Conservation (phyloP, 2,888 invertebrate species). For the Troides aeacus region DNA sequence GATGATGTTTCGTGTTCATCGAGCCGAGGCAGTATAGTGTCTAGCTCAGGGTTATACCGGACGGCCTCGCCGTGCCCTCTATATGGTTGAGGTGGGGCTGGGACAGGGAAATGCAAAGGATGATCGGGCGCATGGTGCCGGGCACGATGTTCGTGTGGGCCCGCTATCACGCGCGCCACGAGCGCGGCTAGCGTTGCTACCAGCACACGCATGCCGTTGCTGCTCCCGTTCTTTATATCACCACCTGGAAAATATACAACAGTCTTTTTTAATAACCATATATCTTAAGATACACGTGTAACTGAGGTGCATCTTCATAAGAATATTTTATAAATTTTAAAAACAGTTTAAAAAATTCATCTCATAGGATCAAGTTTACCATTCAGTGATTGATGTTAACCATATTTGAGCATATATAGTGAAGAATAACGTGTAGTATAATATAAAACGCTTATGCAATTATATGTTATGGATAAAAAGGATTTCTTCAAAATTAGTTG, state of each 20-base stretch:
- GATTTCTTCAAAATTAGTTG: too few relatives aligned
- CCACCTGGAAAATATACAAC: conserved; percentile 56
- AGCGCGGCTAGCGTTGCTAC: conserved; percentile 74
- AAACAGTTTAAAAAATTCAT: background rate
- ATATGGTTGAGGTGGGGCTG: conserved; percentile 70
- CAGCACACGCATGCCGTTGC: conserved; percentile 76
- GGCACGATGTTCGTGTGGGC: conserved; percentile 76
- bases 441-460: too few relatives aligned
- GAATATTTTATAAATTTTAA: background rate
- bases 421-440: too few relatives aligned
- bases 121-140: conserved; percentile 75
- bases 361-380: too few relatives aligned
- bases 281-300: background rate
- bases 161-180: conserved; percentile 70
- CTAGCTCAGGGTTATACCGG: conserved; percentile 77
- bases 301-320: too few relatives aligned
- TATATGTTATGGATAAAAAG: too few relatives aligned
- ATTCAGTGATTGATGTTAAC: too few relatives aligned
- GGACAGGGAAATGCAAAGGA: conserved; percentile 61
- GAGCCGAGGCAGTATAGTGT: conserved; percentile 71
- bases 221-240: conserved; percentile 64
- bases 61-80: conserved; percentile 79
- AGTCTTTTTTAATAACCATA: background rate
- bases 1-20: conserved; percentile 72
- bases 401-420: too few relatives aligned